phyloP scores from a whole-genome alignment of 1,140 invertebrate genomes.

The Psix sp. region DNA sequence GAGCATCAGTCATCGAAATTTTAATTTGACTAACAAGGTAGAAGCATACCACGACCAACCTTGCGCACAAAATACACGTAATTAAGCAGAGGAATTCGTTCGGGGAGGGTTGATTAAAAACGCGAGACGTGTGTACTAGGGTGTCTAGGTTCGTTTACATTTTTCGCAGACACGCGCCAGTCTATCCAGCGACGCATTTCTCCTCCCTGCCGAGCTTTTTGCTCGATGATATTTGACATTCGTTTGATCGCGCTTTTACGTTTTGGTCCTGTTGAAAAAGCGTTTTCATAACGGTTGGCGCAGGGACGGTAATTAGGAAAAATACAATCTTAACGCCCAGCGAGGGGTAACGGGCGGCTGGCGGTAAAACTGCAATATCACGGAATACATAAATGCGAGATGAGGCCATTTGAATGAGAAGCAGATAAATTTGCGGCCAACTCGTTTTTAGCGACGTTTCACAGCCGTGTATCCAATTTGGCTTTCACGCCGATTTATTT shows the following conservation, averaged over 20 bases:
- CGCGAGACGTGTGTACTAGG: slow-evolving; percentile 55
- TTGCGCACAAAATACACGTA: slow-evolving; percentile 72
- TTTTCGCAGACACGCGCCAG: slow-evolving; percentile 21
- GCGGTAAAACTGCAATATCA: slow-evolving; percentile 73
- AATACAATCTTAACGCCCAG: slow-evolving; percentile 72
- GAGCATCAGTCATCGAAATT: slow-evolving; percentile 35
- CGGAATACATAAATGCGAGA: slow-evolving; percentile 75
- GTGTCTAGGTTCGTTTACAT: neutral
- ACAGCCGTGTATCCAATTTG: slow-evolving; percentile 69
- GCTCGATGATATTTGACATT: slow-evolving; percentile 31
- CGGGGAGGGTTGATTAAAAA: slow-evolving; percentile 73
- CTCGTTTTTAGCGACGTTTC: slow-evolving; percentile 59
- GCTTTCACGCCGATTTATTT: slow-evolving; percentile 71
- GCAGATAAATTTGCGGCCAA: slow-evolving; percentile 71
- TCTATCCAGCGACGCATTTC: slow-evolving; percentile 12
- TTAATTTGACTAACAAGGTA: slow-evolving; percentile 33
- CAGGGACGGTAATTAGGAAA: slow-evolving; percentile 29
- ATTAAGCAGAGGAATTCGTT: slow-evolving; percentile 73
- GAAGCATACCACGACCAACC: slow-evolving; percentile 67
- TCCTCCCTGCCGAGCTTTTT: too few species aligned
- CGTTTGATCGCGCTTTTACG: slow-evolving; percentile 18
- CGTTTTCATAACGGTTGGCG: slow-evolving; percentile 16
- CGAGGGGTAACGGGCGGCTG: slow-evolving; percentile 59
- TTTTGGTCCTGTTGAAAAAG: slow-evolving; percentile 15
- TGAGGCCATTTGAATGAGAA: slow-evolving; percentile 75